phyloP scores from a whole-genome alignment of 2,113 vertebrate genomes.

The Bos taurus region ARS-UCD2.0 NC_037335.1:109856001-109856500 shows the following conservation, averaged over 20 bases:
- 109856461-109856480: background rate
- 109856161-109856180: conserved; percentile 75
- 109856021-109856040: background rate
- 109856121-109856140: conserved; percentile 57
- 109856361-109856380: conserved; percentile 65
- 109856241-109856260: conserved; percentile 72
- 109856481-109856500: too few relatives aligned
- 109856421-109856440: background rate
- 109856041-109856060: background rate
- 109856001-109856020: background rate
- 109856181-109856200: conserved; percentile 73
- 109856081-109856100: background rate
- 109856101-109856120: conserved; percentile 49
- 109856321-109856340: conserved; percentile 65
- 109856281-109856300: conserved; percentile 73
- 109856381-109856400: conserved; percentile 73
- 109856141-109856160: conserved; percentile 73
- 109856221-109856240: conserved; percentile 63
- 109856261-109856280: conserved; percentile 65
- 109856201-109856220: conserved; percentile 76
- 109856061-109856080: background rate
- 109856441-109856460: rapidly evolving
- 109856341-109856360: conserved; percentile 58
- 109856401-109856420: background rate
- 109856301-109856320: conserved; percentile 76